Conservation (phyloP, 2,113 vertebrate species). For the Thomomys bottae region DNA sequence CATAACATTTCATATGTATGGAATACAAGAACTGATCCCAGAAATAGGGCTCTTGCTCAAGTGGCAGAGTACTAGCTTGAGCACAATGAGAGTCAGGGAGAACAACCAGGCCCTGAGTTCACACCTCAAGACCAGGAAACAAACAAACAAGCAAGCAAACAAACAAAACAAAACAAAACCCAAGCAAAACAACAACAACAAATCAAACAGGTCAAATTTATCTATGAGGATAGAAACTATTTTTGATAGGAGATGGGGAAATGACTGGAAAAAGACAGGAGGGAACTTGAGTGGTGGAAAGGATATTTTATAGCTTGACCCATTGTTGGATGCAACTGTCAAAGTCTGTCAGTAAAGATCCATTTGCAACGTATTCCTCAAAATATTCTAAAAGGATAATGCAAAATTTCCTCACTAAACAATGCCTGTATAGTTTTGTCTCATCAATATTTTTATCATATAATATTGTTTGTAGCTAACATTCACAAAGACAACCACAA, state of each 20-base stretch:
- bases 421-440: neutral
- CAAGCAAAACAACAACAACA: too few relatives aligned
- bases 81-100: too few relatives aligned
- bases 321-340: neutral
- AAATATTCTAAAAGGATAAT: conserved; percentile 1
- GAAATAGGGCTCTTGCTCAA: too few relatives aligned
- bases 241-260: too few relatives aligned
- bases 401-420: neutral
- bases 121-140: neutral
- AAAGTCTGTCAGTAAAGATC: conserved; percentile 31
- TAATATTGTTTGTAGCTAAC: neutral
- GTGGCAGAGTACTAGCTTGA: too few relatives aligned
- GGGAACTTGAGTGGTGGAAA: neutral
- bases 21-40: neutral
- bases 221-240: neutral
- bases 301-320: neutral
- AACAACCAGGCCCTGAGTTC: too few relatives aligned
- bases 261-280: neutral
- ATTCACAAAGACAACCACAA: neutral
- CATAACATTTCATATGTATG: neutral
- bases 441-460: neutral
- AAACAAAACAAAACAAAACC: too few relatives aligned
- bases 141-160: too few relatives aligned
- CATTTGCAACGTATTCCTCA: neutral
- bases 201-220: neutral